A percentile compares a stretch with the other conserved stretches of the same genome.
phyloP scores from a whole-genome alignment of 2,113 vertebrate species.

The Greenwoodochromis staneri region DNA sequence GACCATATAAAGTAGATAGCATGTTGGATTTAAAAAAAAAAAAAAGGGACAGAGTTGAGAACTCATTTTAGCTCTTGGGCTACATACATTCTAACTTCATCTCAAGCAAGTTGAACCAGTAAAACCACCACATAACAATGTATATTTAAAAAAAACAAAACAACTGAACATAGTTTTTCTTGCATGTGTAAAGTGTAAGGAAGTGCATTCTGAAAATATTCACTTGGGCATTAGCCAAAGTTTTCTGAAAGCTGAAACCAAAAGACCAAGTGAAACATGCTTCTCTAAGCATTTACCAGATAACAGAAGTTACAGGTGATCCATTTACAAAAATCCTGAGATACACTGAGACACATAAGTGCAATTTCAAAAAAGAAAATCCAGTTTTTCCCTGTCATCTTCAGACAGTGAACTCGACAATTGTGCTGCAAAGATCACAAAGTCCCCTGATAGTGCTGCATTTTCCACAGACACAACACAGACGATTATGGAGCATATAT shows the following conservation, averaged over 20 bases:
- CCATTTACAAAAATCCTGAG: not conserved
- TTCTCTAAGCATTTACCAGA: not conserved
- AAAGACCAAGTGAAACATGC: not conserved
- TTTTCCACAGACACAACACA: not conserved
- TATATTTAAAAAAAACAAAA: accelerated
- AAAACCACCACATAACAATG: not conserved
- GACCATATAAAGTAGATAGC: not conserved
- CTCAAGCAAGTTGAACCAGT: not conserved
- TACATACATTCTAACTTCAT: not conserved
- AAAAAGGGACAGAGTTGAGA: not conserved
- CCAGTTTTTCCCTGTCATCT: not conserved
- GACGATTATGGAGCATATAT: not conserved
- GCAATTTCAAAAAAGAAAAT: not conserved
- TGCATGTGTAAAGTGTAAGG: not conserved
- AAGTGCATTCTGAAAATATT: not conserved
- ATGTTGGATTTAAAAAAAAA: no score
- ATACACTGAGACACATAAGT: not conserved
- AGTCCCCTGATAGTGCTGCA: not conserved
- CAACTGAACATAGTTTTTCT: not conserved
- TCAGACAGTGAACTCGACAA: not conserved
- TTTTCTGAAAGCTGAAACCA: not conserved
- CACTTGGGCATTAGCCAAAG: not conserved
- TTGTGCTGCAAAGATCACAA: not conserved
- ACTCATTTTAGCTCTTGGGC: not conserved
- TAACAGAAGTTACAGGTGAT: not conserved